Conservation (phyloP, 2,113 vertebrate genomes). For the Arizona elegans region DNA sequence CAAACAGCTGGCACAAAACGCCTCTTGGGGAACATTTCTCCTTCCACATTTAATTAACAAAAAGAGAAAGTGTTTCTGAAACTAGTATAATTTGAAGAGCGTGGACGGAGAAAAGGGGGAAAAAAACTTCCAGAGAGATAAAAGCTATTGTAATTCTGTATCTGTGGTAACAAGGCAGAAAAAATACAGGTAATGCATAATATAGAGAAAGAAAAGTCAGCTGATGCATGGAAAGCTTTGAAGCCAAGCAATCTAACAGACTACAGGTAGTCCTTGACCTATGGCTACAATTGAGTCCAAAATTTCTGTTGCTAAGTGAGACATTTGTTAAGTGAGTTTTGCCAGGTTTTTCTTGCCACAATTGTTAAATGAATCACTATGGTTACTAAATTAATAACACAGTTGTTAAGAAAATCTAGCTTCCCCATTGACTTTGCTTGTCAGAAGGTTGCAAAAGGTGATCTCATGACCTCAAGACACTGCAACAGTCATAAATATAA, state of each 20-base stretch:
- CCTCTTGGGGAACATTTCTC: neutral
- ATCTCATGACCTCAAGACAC: neutral
- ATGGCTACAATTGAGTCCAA: neutral
- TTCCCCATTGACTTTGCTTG: neutral
- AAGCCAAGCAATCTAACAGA: neutral
- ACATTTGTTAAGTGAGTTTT: neutral
- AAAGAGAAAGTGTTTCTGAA: conserved; percentile 22
- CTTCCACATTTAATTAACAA: conserved; percentile 4
- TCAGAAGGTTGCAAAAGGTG: neutral
- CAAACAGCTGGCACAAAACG: neutral
- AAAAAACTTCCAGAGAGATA: neutral
- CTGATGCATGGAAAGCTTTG: neutral
- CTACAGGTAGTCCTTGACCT: neutral
- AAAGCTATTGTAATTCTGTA: neutral
- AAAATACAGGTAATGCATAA: neutral
- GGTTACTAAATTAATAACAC: neutral
- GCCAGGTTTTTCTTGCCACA: neutral
- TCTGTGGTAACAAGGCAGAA: neutral
- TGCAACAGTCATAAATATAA: neutral
- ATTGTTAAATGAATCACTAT: neutral
- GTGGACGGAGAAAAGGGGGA: neutral
- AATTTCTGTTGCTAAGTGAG: neutral
- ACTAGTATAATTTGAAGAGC: neutral
- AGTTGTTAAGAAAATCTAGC: neutral
- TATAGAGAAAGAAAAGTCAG: neutral